A percentile compares a stretch with the other conserved stretches of the same genome.
Evolutionary conservation across 2,797 vertebrate genomes (phyloP).

Genomic region (Yasuhikotakia modesta): DNA sequence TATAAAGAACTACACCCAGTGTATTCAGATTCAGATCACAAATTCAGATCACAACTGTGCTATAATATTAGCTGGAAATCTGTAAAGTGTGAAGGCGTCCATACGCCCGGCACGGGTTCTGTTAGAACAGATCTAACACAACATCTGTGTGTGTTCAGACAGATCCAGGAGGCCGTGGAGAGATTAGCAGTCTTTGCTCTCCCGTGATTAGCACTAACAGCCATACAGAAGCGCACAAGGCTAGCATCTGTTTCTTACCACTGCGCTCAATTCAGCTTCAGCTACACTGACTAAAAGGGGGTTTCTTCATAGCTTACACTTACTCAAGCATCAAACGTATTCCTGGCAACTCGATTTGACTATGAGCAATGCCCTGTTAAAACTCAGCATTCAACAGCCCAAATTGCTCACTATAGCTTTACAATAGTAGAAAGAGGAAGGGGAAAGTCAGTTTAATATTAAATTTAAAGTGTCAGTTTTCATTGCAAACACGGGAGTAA

Average conservation of each 20-base stretch:
- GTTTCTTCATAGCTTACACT: constrained; percentile 14
- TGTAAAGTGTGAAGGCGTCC: constrained; percentile 15
- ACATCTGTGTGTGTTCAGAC: constrained; percentile 43
- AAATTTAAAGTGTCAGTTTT: constrained; percentile 34
- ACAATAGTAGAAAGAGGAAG: background rate
- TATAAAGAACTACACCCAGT: constrained; percentile 5
- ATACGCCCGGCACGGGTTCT: constrained; percentile 27
- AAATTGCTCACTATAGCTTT: constrained; percentile 17
- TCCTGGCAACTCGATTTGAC: constrained; percentile 4
- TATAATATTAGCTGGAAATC: constrained; percentile 27
- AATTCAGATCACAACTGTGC: background rate
- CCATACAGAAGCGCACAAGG: constrained; percentile 31
- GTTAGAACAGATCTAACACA: constrained; percentile 29
- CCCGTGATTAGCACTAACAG: constrained; percentile 45
- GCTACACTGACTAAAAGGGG: constrained; percentile 29
- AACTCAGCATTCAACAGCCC: background rate
- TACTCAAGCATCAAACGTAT: constrained; percentile 26
- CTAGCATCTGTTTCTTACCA: constrained; percentile 46
- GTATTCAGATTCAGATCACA: background rate
- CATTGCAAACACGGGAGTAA: constrained; percentile 19
- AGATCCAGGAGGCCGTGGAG: constrained; percentile 24
- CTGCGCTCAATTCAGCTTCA: constrained; percentile 28
- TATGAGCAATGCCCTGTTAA: constrained; percentile 1
- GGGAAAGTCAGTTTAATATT: constrained; percentile 18
- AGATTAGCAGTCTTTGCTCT: constrained; percentile 41